Evolutionary conservation across 2,888 invertebrate genomes (phyloP).

Genomic region (Melanchra persicariae): DNA sequence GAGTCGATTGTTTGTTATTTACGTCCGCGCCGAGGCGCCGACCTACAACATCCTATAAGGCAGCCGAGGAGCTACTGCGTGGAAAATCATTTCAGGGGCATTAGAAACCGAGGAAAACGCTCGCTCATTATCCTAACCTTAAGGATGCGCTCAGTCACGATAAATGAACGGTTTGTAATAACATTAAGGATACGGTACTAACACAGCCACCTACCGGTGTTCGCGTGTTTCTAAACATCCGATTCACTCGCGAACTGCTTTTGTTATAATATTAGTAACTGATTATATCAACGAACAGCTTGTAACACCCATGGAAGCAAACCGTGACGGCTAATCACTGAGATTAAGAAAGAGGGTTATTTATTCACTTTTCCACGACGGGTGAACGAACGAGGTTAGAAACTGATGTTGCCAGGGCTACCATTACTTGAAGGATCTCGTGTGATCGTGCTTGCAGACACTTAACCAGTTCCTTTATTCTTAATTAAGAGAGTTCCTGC

Average conservation of each 20-base stretch:
- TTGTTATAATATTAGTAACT: slow-evolving; percentile 26
- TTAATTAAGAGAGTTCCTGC: slow-evolving; percentile 42
- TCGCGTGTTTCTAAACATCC: slow-evolving; percentile 71
- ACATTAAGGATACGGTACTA: slow-evolving; percentile 66
- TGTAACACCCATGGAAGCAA: slow-evolving; percentile 16
- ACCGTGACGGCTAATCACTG: slow-evolving; percentile 2
- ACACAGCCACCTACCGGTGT: slow-evolving; percentile 48
- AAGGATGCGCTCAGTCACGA: slow-evolving; percentile 67
- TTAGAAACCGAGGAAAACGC: slow-evolving; percentile 84
- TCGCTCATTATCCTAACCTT: slow-evolving; percentile 74
- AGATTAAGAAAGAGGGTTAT: slow-evolving; percentile 9
- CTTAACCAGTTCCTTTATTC: slow-evolving; percentile 46
- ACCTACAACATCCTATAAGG: slow-evolving; percentile 59
- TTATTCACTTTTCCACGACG: slow-evolving; percentile 1
- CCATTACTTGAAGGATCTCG: slow-evolving; percentile 31
- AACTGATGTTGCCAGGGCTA: slow-evolving; percentile 40
- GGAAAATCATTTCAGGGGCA: slow-evolving; percentile 74
- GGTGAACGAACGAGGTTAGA: slow-evolving; percentile 43
- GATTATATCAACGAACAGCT: slow-evolving; percentile 29
- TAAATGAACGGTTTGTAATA: slow-evolving; percentile 62
- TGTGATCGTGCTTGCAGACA: slow-evolving; percentile 42
- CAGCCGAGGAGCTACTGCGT: slow-evolving; percentile 47
- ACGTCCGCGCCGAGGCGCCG: slow-evolving; percentile 43
- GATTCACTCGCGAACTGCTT: slow-evolving; percentile 21
- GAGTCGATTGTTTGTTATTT: slow-evolving; percentile 42